Evolutionary conservation across 2,888 invertebrate species (phyloP), one percentile per base, ranked within the genome.

Genomic region (Pachydiplax longipennis): DNA sequence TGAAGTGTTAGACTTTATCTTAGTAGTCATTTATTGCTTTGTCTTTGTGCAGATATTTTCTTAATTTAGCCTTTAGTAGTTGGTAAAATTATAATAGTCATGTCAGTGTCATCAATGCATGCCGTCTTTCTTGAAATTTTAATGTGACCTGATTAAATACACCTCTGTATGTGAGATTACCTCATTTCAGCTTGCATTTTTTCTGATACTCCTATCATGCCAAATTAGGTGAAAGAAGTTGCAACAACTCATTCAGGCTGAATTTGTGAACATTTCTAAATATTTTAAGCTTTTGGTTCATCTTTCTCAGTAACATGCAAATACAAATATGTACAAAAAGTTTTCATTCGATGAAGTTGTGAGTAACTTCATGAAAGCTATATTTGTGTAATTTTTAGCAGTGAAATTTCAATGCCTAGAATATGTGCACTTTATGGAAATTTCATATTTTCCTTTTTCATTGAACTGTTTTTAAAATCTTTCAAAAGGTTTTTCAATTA

Each of bases 111-210:
- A 73, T 31, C 31, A 31, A 87, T 87, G 87, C 87, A 87, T 87
- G 87, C 37, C 87, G 61, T 87, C 87, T 87, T 87, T 87, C 65
- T 61, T 65, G 15, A 87, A 87, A 65, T 87, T 61, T 87, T 31
- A 40, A 87, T 87, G 87, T 87, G 87, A 87, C 87, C 87, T 65
- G 87, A 65, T 87, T 61, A 61, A 87, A 87, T 37, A 40, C 73
- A 87, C 87, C 83, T 83, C 61, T 87, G 61, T 40, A 65, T 87
- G 87, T 87, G 61, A 87, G 37, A 87, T 87, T 87, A 65, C 87
- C 87, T 87, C 87, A 65, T 87, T 87, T 87, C 61, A 87, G 40
- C 87, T 87, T 87, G 87, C 61, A 87, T 87, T 87, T 87, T 83
- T 61, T 18, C 61, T 12, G n/a, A 73, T 53, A 61, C 61, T 61